Percentiles rank a stretch among this genome's conserved stretches.
These are phyloP conservation scores for Piaya cayana DNA, from an alignment of 2,113 vertebrate genomes.

Conservation along the genomic window DNA sequence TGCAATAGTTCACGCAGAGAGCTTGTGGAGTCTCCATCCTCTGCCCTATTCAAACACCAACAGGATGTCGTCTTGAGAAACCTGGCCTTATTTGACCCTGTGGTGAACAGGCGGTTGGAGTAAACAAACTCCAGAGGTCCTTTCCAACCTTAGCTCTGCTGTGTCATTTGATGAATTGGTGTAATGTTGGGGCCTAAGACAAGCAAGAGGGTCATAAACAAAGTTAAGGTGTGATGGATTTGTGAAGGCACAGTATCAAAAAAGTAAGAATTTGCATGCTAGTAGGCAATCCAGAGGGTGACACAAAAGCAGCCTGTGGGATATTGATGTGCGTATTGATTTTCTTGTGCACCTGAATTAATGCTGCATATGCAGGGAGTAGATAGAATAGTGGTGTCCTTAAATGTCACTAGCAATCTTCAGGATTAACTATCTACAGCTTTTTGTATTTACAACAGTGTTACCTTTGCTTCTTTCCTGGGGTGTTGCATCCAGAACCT, in stretches of 20 bases:
- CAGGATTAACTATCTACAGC: background rate
- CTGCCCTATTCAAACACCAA: background rate
- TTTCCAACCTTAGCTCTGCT: background rate
- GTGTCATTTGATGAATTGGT: background rate
- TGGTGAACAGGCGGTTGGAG: background rate
- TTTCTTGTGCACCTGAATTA: background rate
- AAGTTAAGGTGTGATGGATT: background rate
- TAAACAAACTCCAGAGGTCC: background rate
- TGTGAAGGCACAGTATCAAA: background rate
- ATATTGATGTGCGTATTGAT: background rate
- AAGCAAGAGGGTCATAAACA: background rate
- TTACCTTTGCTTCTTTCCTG: slow-evolving; percentile 70
- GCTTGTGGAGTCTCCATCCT: background rate
- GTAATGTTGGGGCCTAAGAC: background rate
- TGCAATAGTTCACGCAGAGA: background rate
- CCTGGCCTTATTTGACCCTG: background rate
- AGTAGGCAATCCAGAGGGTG: background rate
- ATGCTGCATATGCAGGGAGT: background rate
- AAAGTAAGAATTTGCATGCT: background rate
- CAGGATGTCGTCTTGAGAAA: background rate
- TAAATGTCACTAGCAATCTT: background rate
- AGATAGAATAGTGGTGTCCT: background rate
- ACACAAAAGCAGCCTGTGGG: background rate
- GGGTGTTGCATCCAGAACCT: slow-evolving; percentile 70
- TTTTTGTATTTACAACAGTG: background rate